Conservation (phyloP, 1,140 invertebrate genomes). For the Drosophila pseudoananassae region DNA sequence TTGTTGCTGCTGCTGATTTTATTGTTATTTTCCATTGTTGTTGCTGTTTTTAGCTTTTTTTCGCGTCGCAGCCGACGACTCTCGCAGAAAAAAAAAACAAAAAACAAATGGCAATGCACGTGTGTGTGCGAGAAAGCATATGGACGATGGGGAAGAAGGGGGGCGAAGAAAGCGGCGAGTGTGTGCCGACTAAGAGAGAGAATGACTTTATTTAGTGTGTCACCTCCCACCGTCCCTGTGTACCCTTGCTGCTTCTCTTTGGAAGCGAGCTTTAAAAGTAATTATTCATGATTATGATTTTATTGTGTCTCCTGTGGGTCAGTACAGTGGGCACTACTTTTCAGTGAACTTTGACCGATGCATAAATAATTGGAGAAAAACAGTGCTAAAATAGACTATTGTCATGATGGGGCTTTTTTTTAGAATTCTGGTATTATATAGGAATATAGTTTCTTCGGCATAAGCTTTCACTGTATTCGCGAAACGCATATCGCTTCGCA, state of each 20-base stretch:
- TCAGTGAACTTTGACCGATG: constrained; percentile 1
- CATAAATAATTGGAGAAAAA: neutral
- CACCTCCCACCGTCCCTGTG: constrained; percentile 6
- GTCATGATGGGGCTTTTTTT: too few species aligned
- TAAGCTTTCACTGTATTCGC: constrained; percentile 11
- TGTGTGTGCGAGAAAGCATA: constrained; percentile 34
- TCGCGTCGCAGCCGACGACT: constrained; percentile 16
- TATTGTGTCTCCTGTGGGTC: constrained; percentile 1
- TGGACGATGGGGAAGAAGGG: neutral
- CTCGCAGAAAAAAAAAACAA: constrained; percentile 1
- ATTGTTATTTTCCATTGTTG: constrained; percentile 39
- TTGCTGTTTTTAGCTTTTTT: constrained; percentile 25
- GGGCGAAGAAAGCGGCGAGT: neutral
- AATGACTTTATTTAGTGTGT: constrained; percentile 21
- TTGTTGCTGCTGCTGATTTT: constrained; percentile 7
- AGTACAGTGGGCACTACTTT: constrained; percentile 6
- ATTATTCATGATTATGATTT: constrained; percentile 26
- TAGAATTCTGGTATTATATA: too few species aligned
- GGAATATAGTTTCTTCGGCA: too few species aligned
- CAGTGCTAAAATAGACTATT: too few species aligned
- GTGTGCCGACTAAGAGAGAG: neutral
- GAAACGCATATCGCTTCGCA: neutral
- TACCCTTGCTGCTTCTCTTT: neutral
- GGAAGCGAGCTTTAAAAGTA: constrained; percentile 4
- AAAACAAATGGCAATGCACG: constrained; percentile 23